Conservation (phyloP, 2,888 invertebrate species). For the Apamea anceps region DNA sequence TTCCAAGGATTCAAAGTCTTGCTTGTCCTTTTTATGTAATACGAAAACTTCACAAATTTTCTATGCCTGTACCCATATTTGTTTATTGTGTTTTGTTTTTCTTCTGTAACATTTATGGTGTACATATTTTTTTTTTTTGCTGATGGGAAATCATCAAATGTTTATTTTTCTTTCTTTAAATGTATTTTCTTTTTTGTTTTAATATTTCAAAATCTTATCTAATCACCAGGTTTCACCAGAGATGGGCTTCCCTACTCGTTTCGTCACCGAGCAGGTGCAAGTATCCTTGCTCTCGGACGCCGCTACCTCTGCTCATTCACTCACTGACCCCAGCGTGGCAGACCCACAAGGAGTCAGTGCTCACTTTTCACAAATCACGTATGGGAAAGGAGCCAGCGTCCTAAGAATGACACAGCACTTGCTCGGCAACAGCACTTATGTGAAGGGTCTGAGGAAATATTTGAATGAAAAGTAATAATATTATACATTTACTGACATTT, state of each 20-base stretch:
- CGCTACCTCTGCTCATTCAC: conserved; percentile 88
- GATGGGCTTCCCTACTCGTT: conserved; percentile 84
- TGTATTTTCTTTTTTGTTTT: neutral
- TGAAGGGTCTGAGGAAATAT: conserved; percentile 89
- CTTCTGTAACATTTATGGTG: neutral
- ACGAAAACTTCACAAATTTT: neutral
- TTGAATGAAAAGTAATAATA: conserved; percentile 83
- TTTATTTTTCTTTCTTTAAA: neutral
- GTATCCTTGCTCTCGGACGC: conserved; percentile 91
- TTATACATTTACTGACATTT: conserved; percentile 18
- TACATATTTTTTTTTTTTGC: too few species aligned
- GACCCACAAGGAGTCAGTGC: conserved; percentile 90
- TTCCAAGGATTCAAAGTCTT: neutral
- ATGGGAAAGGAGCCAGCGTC: conserved; percentile 91
- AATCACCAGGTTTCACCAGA: conserved; percentile 78
- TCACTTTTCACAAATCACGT: conserved; percentile 93
- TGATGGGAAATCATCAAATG: too few species aligned
- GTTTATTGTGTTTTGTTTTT: neutral
- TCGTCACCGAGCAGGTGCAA: conserved; percentile 93
- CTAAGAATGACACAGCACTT: conserved; percentile 92
- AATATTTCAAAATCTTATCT: conserved; percentile 2
- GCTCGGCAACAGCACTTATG: conserved; percentile 89
- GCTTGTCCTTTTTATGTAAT: neutral
- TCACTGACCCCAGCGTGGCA: conserved; percentile 89
- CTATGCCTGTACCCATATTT: too few species aligned